Conservation (phyloP, 2,113 vertebrate genomes). For the Fulica atra region DNA sequence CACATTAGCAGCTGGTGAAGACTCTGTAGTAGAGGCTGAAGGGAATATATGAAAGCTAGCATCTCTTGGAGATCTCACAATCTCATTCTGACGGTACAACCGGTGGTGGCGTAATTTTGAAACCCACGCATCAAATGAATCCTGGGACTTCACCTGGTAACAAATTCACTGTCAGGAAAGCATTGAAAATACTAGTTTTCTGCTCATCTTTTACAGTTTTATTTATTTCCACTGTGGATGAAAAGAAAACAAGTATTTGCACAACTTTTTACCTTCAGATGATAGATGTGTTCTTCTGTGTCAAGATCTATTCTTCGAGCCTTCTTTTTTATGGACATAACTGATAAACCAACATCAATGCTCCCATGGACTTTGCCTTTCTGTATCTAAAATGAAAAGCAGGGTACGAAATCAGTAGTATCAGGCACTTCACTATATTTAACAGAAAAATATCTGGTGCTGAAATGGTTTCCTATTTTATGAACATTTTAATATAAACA, state of each 20-base stretch:
- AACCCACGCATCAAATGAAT: slow-evolving; percentile 97
- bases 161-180: neutral
- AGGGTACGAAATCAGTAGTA: neutral
- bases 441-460: neutral
- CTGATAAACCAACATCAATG: slow-evolving; percentile 96
- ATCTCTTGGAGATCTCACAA: slow-evolving; percentile 93
- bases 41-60: slow-evolving; percentile 92
- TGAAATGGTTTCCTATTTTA: neutral
- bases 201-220: neutral
- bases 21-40: slow-evolving; percentile 85
- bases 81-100: slow-evolving; percentile 96
- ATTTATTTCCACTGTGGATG: neutral
- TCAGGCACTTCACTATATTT: neutral
- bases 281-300: slow-evolving; percentile 98
- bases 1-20: slow-evolving; percentile 85
- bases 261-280: slow-evolving; percentile 87
- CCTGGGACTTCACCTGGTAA: slow-evolving; percentile 93
- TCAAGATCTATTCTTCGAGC: slow-evolving; percentile 96
- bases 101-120: slow-evolving; percentile 93
- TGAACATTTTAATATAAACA: neutral
- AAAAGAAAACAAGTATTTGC: neutral
- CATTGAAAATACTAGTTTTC: neutral
- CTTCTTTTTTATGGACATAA: slow-evolving; percentile 99
- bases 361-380: slow-evolving; percentile 97
- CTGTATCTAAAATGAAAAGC: slow-evolving; percentile 86